Percentiles rank a stretch among this genome's conserved stretches.
Conservation (phyloP, 1,140 invertebrate species). For the Lasioglossum baleicum region DNA sequence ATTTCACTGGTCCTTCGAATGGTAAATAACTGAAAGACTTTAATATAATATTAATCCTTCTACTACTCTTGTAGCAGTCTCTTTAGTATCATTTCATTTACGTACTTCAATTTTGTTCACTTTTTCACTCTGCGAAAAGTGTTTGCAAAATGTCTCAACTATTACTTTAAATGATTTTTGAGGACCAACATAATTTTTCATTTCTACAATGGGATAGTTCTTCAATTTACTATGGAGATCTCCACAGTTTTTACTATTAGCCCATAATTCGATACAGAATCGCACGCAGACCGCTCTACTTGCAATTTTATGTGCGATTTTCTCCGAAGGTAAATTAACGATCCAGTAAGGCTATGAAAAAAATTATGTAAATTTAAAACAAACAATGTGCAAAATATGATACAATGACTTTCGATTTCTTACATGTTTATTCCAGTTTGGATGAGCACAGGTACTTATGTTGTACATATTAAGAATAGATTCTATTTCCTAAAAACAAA, state of each 20-base stretch:
- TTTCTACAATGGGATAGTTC: conserved; percentile 79
- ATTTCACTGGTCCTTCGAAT: conserved; percentile 88
- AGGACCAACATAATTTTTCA: conserved; percentile 79
- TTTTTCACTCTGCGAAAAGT: conserved; percentile 89
- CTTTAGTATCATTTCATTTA: conserved; percentile 35
- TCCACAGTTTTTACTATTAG: conserved; percentile 80
- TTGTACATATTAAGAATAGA: conserved; percentile 85
- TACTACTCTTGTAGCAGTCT: conserved; percentile 56
- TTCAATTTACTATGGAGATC: conserved; percentile 85
- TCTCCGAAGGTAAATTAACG: conserved; percentile 85
- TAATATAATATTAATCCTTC: conserved; percentile 58
- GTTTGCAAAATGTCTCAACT: conserved; percentile 93
- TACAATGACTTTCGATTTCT: conserved; percentile 55
- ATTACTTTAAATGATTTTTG: conserved; percentile 88
- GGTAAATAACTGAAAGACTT: conserved; percentile 91
- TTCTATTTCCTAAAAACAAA: conserved; percentile 85
- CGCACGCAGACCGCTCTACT: conserved; percentile 88
- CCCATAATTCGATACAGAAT: conserved; percentile 90
- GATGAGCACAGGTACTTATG: conserved; percentile 82
- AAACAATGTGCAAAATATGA: background rate
- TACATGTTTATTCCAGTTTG: conserved; percentile 81
- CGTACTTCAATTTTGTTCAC: conserved; percentile 91
- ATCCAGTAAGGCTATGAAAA: conserved; percentile 87
- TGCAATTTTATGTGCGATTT: conserved; percentile 83
- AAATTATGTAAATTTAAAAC: background rate